Evolutionary conservation across 2,888 invertebrate species (phyloP), one percentile per base, ranked within the genome.

Genomic region (Baronia brevicornis): DNA sequence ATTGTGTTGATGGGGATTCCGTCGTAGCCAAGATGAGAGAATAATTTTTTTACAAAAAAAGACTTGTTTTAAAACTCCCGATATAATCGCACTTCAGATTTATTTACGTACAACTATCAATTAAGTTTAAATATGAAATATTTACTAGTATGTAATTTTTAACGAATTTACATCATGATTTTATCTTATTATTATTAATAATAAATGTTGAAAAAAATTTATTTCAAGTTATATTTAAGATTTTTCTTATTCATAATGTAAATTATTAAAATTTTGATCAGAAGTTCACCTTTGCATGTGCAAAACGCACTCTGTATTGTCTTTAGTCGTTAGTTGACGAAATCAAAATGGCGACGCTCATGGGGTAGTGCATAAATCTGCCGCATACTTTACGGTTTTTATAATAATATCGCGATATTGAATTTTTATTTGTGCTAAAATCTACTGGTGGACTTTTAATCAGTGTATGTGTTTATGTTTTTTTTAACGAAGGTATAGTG

Each of bases 321-420:
- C 73, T 74, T 51, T 72, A 53, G 60, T 41, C 51, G 54, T 63
- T 74, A 80, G 80, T 82, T 77, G 82, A 84, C 80, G 84, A 84
- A 79, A 82, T 82, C 82, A 84, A 84, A 82, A 84, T 84, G 82
- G 84, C 82, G 79, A 77, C 74, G 71, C 72, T 73, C 70, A 70
- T 67, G 66, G 68, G 61, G 62, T 79, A 77, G 73, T 68, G 69
- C 70, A 63, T 71, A 46, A 44, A 74, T 75, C 71, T 61, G 74
- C 78, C 77, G 78, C 67, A 70, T 65, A 69, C 61, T 61, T 58
- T 51, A 44, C 27, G 34, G 37, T 30, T 61, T 62, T 64, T 62
- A 53, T 48, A 36, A 43, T 44, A 52, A 49, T 48, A 46, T 57
- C 62, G 72, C 72, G 69, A 45, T 65, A 60, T 49, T 47, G 54